A percentile compares a stretch with the other conserved stretches of the same genome.
phyloP scores from a whole-genome alignment of 2,797 vertebrate species.

The Etheostoma nigrum region DNA sequence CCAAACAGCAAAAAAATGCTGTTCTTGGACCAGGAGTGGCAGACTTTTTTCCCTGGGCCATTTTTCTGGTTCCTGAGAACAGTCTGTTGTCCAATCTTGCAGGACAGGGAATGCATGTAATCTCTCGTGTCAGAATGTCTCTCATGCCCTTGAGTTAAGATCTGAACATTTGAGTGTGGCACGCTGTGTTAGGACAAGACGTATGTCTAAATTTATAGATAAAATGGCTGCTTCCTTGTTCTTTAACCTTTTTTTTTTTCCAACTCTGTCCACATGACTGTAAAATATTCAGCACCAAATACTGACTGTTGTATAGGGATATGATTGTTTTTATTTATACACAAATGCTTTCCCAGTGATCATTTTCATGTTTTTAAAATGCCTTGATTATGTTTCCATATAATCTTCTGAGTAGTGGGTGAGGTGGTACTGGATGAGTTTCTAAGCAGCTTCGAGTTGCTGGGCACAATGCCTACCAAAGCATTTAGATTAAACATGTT shows the following conservation, averaged over 20 bases:
- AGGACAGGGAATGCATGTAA: conserved; percentile 59
- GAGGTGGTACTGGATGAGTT: conserved; percentile 39
- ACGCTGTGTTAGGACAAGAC: conserved; percentile 33
- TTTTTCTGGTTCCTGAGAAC: conserved; percentile 72
- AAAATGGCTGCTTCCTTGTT: conserved; percentile 9
- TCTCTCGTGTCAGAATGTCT: conserved; percentile 59
- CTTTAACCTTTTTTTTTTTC: conserved; percentile 14
- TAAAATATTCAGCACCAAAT: conserved; percentile 17
- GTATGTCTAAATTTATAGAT: conserved; percentile 31
- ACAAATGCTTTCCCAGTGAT: conserved; percentile 21
- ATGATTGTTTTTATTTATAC: conserved; percentile 8
- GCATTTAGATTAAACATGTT: conserved; percentile 62
- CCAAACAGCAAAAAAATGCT: conserved; percentile 79
- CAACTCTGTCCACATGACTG: conserved; percentile 6
- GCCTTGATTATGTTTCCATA: conserved; percentile 41
- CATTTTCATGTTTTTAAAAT: conserved; percentile 34
- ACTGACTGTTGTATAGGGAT: background rate
- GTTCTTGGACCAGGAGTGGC: conserved; percentile 78
- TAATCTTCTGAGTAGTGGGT: conserved; percentile 44
- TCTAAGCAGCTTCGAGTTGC: conserved; percentile 51
- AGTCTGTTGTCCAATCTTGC: conserved; percentile 60
- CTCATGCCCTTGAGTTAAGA: conserved; percentile 62
- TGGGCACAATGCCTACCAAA: conserved; percentile 42
- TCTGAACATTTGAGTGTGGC: conserved; percentile 45
- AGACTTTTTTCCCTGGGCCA: conserved; percentile 48